phyloP scores from a whole-genome alignment of 1,140 invertebrate species.

The Parasteatoda tepidariorum region DNA sequence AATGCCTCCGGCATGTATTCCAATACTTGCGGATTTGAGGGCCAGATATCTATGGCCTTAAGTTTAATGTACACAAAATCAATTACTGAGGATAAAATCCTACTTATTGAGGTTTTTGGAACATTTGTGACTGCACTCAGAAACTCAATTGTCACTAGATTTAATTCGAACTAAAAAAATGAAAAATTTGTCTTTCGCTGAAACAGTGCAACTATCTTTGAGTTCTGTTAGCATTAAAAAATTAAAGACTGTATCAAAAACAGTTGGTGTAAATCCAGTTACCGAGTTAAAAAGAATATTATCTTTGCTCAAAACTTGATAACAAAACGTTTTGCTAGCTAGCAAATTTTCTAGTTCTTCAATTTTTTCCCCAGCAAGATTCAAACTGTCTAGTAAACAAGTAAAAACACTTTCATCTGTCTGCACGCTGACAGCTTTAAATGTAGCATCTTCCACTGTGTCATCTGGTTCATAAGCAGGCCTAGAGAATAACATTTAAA shows the following conservation, averaged over 20 bases:
- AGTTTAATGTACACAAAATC: neutral
- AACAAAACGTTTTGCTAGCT: neutral
- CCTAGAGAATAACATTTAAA: too few relatives aligned
- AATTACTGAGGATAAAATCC: neutral
- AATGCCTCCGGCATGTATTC: constrained; percentile 7
- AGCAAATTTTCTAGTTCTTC: neutral
- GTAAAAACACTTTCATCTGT: neutral
- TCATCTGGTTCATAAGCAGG: neutral
- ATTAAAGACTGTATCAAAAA: neutral
- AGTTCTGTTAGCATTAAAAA: neutral
- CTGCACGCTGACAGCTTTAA: neutral
- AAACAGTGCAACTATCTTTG: neutral
- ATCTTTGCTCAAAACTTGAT: neutral
- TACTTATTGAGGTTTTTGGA: neutral
- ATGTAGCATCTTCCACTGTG: neutral
- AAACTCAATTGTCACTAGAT: neutral
- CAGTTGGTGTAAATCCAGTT: neutral
- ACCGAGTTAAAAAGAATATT: neutral
- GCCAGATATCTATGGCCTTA: neutral
- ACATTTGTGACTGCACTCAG: neutral
- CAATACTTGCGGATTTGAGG: neutral
- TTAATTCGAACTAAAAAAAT: neutral
- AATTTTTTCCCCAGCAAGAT: neutral
- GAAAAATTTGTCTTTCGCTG: neutral
- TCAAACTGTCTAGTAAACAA: neutral